Base-by-base conservation (phyloP, 1,140 invertebrate species). In the Phortica variegata region DNA sequence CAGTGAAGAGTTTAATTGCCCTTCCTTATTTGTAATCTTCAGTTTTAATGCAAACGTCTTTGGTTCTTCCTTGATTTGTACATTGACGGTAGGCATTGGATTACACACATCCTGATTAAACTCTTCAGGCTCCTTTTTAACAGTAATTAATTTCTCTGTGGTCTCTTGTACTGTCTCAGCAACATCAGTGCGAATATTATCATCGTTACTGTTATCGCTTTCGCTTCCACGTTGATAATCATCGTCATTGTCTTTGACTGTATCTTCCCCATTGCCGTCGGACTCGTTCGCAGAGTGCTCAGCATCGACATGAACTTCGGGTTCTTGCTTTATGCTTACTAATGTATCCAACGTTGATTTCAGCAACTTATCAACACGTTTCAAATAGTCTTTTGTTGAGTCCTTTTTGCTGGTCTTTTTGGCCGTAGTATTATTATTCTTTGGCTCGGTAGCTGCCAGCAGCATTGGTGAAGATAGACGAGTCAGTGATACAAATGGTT, bases 241-340 rank as follows among this genome's bases (percentile, higher is more conserved):
- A 26, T 56, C 57, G 1, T 18, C 31, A 2, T 32, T n/a, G 3
- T 56, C 52, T 1, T 26, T 4, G 15, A 32, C 21, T 5, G 44
- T 43, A 2, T 50, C 50, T 3, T 61, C 53, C 2, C 18, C 19
- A 3, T 58, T 58, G 1, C 31, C 49, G 4, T 52, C 50, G 2
- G 20, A 8, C 3, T 57, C 44, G n/a, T 57, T 58, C 8, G n/a
- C 13, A 1, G 34, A 21, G 15, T 56, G 50, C 3, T 47, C 70
- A 1, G 58, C 55, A 44, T 52, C 53, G 1, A 73, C 68, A 17
- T 73, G 70, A 10, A 73, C 54, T 23, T 73, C 66, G 0, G 71
- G 71, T 48, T 74, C 71, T 42, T 74, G 66, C 29, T 74, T 74
- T 10, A 74, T 74, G 51, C 71, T 74, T 2, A 71, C 71, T 17